Evolutionary conservation across 2,797 vertebrate species (phyloP), one percentile per base, ranked within the genome.

Genomic region (Lepidocolaptes lacrymiger): DNA sequence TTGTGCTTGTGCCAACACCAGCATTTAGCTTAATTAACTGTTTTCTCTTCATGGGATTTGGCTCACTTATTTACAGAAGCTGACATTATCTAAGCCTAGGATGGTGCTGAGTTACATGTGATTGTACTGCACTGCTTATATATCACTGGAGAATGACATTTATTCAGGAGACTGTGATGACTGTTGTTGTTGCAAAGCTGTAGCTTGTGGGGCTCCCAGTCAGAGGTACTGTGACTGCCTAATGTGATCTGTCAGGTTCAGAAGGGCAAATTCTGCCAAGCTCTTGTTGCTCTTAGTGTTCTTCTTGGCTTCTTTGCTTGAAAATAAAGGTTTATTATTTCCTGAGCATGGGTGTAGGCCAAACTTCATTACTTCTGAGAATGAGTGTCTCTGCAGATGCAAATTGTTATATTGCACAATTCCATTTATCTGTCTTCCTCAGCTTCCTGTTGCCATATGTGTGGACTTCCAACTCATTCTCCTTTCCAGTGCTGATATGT

Each of bases 281-380:
- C 20, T 67, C 7, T 61, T 37, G 4, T 10, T 81, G 12, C 23
- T 88, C 34, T 21, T 41, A 5, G 18, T 44, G 28, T 66, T 93
- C 36, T 77, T 77, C 34, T 54, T 61, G 74, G 20, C 26, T 87
- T 92, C 51, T 43, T 59, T 66, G 43, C 67, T 93, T 59, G 39
- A 75, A 72, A 85, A 68, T 28, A 66, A 92, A 83, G 10, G 12
- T 27, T 91, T 92, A 58, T 85, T 87, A 82, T 87, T 94, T 92
- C 73, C 88, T 84, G 23, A 66, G 22, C 13, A 10, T 41, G 73
- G 17, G 5, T 59, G 62, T 71, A 58, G 58, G 28, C 34, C 27
- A 27, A 41, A 88, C 23, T 44, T 68, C 36, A 37, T 83, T 91
- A 37, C 23, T 79, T 46, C 56, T 84, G 62, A 85, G 46, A 72